Evolutionary conservation across 2,797 vertebrate species (phyloP), one percentile per base, ranked within the genome.

Genomic region (Sebastes nivosus): DNA sequence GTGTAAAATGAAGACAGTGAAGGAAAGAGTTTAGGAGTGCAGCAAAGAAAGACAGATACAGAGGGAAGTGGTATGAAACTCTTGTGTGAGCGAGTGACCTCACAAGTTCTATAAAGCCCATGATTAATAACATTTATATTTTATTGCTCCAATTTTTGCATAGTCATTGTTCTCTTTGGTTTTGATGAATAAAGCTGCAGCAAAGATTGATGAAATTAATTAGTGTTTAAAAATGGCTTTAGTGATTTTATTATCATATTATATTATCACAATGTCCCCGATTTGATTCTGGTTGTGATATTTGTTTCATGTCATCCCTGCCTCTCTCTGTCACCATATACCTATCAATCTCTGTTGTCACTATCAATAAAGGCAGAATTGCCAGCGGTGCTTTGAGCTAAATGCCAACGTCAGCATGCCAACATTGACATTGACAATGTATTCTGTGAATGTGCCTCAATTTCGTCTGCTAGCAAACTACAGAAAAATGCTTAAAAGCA

Each of bases 1-100:
- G 32, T 75, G 25, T 58, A 59, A 69, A 82, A 79, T 29, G 65
- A 66, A 36, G 72, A 69, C 68, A 65, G 12, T 72, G 59, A 42
- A 34, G 22, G 9, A 63, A 34, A 61, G 30, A 32, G 25, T 69
- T 79, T 6, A 8, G 27, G 14, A 67, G 50, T 58, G 24, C 63
- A 64, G 34, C 25, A 81, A 72, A 74, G 14, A 16, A 7, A 61
- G 16, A 59, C 16, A 4, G 46, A 58, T 34, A 13, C 13, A 22
- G 57, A 30, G 7, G 10, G 25, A 70, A 72, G 16, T 54, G n/a
- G 3, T 42, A 14, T 54, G 16, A 82, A 80, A 29, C n/a, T 25
- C 12, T 55, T 54, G 18, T 36, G 13, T 57, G 11, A 25, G 13
- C 4, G 13, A n/a, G 29, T 61, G 9, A 61, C 29, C 30, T 32